A percentile compares a stretch with the other conserved stretches of the same genome.
Evolutionary conservation across 2,113 vertebrate genomes (phyloP).

Genomic region (Accipiter cooperii): DNA sequence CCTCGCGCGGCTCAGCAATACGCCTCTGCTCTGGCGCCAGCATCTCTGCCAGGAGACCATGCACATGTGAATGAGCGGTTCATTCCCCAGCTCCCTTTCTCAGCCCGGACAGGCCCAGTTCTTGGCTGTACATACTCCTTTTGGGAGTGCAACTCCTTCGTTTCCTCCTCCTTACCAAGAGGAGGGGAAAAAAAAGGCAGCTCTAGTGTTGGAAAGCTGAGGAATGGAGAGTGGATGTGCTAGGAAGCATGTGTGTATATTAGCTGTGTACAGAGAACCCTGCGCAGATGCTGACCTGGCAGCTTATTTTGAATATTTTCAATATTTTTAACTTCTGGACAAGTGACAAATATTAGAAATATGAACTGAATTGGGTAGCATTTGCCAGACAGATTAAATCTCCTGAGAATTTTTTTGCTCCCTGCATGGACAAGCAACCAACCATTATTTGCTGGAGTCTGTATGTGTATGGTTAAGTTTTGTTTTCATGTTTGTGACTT

Average conservation of each 20-base stretch:
- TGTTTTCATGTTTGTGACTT: background rate
- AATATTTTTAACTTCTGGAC: slow-evolving; percentile 26
- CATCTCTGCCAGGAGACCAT: background rate
- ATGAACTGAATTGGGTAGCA: background rate
- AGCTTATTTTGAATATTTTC: slow-evolving; percentile 24
- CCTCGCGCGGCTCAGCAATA: slow-evolving; percentile 37
- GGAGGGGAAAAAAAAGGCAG: background rate
- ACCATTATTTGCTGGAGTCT: background rate
- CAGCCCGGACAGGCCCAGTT: background rate
- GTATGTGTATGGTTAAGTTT: background rate
- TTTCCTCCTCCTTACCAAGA: background rate
- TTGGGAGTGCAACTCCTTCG: background rate
- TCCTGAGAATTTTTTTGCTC: background rate
- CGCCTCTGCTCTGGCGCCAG: background rate
- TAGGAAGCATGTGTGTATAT: background rate
- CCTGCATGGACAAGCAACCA: background rate
- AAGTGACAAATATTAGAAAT: slow-evolving; percentile 36
- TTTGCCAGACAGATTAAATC: background rate
- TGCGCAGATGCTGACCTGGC: background rate
- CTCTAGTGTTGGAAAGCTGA: slow-evolving; percentile 8
- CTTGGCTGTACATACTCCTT: background rate
- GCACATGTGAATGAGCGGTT: background rate
- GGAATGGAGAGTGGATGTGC: background rate
- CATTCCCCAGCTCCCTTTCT: background rate
- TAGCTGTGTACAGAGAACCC: slow-evolving; percentile 54